phyloP scores from a whole-genome alignment of 1,140 invertebrate species.

The Ceratosolen fusciceps region DNA sequence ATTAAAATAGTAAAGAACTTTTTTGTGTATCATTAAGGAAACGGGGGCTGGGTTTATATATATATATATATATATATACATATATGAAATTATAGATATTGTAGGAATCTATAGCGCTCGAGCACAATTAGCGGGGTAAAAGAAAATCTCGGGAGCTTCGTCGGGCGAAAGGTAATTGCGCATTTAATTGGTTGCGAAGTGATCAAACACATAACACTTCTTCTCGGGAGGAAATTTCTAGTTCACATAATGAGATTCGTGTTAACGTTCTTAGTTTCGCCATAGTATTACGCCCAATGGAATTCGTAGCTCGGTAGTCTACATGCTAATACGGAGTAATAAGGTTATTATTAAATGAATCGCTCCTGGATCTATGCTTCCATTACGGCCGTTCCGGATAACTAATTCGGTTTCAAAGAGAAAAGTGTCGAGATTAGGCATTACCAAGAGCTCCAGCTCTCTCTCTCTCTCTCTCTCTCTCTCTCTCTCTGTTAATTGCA shows the following conservation, averaged over 20 bases:
- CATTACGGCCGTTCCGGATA: conserved; percentile 12
- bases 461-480: too few relatives aligned
- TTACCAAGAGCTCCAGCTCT: background rate
- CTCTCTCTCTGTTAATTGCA: too few relatives aligned
- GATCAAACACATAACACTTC: conserved; percentile 37
- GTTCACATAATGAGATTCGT: conserved; percentile 33
- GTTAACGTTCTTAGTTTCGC: conserved; percentile 39
- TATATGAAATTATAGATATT: too few relatives aligned
- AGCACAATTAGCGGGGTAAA: too few relatives aligned
- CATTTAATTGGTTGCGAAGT: conserved; percentile 34
- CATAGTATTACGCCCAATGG: conserved; percentile 38
- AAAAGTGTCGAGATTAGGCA: background rate
- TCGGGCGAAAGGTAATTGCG: background rate
- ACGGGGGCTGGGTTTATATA: too few relatives aligned
- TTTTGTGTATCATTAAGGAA: too few relatives aligned
- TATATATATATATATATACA: too few relatives aligned
- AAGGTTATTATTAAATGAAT: conserved; percentile 38
- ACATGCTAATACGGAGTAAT: conserved; percentile 43
- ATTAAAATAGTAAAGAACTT: too few relatives aligned
- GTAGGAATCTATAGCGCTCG: too few relatives aligned
- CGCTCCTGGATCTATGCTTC: conserved; percentile 7
- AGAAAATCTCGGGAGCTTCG: too few relatives aligned
- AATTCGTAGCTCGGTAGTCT: conserved; percentile 37
- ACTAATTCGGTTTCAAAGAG: conserved; percentile 12
- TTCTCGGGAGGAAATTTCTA: conserved; percentile 24